Conservation (phyloP, 2,113 vertebrate genomes). For the Petrocephalus microphthalmus region DNA sequence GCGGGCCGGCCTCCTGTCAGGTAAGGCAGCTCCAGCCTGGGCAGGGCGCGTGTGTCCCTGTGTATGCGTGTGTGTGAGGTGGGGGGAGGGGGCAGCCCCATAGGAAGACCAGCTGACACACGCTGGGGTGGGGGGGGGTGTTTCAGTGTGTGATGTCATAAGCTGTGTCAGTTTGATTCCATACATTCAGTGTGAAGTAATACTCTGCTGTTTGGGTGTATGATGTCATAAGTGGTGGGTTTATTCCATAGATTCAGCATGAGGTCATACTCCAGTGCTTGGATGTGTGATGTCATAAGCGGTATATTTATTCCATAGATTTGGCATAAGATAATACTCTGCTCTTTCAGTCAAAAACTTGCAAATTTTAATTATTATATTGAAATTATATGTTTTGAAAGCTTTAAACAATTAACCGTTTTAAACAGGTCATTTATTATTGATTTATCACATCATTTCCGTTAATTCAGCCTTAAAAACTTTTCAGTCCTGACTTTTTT, state of each 20-base stretch:
- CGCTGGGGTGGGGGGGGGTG: conserved; percentile 21
- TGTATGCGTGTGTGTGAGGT: not conserved
- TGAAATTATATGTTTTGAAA: not conserved
- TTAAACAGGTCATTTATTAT: not conserved
- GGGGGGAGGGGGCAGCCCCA: not conserved
- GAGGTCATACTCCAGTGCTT: not conserved
- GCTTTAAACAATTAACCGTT: not conserved
- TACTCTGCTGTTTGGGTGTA: not conserved
- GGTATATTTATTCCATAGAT: not conserved
- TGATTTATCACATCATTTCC: not conserved
- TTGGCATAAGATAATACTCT: not conserved
- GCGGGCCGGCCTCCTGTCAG: conserved; percentile 65
- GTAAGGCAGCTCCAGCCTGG: conserved; percentile 48
- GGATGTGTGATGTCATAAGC: not conserved
- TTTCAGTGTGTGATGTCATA: conserved; percentile 32
- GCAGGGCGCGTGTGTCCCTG: not conserved
- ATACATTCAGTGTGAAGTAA: conserved; percentile 1
- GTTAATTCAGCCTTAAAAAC: not conserved
- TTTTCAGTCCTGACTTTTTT: not conserved
- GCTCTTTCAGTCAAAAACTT: not conserved
- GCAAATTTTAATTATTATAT: not conserved
- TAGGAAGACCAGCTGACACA: conserved; percentile 20
- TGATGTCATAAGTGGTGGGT: not conserved
- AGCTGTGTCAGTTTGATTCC: not conserved
- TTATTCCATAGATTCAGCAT: not conserved